A percentile compares a stretch with the other conserved stretches of the same genome.
Conservation (phyloP, 1,140 invertebrate species). For the Orius insidiosus region DNA sequence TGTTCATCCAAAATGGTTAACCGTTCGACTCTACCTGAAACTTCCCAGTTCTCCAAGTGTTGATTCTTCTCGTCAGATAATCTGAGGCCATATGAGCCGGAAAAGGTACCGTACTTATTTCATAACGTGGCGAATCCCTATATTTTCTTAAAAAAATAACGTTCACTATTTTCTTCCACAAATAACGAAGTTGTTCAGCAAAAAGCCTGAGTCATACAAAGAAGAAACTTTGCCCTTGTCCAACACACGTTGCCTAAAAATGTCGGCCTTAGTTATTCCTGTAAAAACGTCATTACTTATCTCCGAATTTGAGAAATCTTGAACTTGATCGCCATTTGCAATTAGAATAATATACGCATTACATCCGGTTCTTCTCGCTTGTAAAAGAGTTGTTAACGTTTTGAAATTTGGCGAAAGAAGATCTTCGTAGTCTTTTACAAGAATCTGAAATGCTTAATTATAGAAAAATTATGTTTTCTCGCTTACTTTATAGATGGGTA, state of each 20-base stretch:
- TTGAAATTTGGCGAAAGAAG: conserved; percentile 37
- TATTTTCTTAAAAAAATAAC: conserved; percentile 49
- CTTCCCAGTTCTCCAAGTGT: conserved; percentile 36
- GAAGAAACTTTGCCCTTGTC: conserved; percentile 47
- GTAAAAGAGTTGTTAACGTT: conserved; percentile 33
- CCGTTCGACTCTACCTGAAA: conserved; percentile 20
- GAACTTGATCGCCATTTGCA: conserved; percentile 48
- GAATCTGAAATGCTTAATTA: conserved; percentile 30
- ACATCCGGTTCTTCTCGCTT: conserved; percentile 43
- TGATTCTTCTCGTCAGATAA: conserved; percentile 32
- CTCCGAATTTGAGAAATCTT: conserved; percentile 45
- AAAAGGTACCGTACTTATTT: conserved; percentile 51
- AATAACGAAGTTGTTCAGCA: conserved; percentile 39
- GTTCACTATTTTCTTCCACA: conserved; percentile 61
- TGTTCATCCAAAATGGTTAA: too few species aligned
- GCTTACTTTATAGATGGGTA: conserved; percentile 34
- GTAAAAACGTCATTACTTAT: conserved; percentile 34
- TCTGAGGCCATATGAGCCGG: conserved; percentile 35
- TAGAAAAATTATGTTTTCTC: too few species aligned
- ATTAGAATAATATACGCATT: conserved; percentile 51
- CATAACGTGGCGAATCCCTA: conserved; percentile 34
- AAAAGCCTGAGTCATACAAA: conserved; percentile 49
- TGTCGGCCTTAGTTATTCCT: background rate
- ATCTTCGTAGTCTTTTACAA: conserved; percentile 44
- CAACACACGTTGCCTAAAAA: conserved; percentile 40